These are phyloP conservation scores for Masnerella sp. DNA, from an alignment of 2,888 invertebrate genomes.

Conservation along the genomic window DNA sequence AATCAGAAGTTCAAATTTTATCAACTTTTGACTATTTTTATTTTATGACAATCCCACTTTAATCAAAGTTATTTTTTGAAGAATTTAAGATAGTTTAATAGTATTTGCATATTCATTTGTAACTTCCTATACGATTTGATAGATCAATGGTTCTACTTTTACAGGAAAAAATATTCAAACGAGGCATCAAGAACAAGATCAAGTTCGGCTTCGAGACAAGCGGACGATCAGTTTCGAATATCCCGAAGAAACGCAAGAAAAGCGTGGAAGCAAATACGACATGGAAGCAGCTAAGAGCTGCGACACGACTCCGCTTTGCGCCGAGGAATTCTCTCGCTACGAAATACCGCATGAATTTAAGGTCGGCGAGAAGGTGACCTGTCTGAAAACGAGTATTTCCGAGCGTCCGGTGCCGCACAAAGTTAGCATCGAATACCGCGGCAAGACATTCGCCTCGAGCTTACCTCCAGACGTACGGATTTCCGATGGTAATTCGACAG, in stretches of 20 bases:
- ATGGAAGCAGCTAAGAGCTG: conserved; percentile 59
- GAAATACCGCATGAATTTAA: conserved; percentile 77
- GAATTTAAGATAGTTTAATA: too few species aligned
- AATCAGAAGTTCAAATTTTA: too few species aligned
- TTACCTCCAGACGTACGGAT: conserved; percentile 76
- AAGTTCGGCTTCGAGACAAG: conserved; percentile 65
- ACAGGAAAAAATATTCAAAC: conserved; percentile 44
- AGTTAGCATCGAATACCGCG: conserved; percentile 78
- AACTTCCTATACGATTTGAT: too few species aligned
- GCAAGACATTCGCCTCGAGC: conserved; percentile 73
- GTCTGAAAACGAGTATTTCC: conserved; percentile 74
- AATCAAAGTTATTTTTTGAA: too few species aligned
- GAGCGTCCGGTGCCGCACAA: conserved; percentile 77
- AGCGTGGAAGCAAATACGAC: conserved; percentile 71
- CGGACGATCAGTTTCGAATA: conserved; percentile 68
- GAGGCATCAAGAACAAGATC: too few species aligned
- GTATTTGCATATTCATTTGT: too few species aligned
- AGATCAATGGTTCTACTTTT: too few species aligned
- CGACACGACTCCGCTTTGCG: conserved; percentile 32
- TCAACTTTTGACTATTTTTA: too few species aligned
- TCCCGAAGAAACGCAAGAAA: conserved; percentile 69
- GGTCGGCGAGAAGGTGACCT: conserved; percentile 78
- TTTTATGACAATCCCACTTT: too few species aligned
- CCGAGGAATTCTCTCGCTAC: conserved; percentile 67
- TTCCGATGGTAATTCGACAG: conserved; percentile 79